Evolutionary conservation across 23 tunicate genomes (phyloP), one percentile per base, ranked within the genome.

Genomic region (Aplidium turbinatum): DNA sequence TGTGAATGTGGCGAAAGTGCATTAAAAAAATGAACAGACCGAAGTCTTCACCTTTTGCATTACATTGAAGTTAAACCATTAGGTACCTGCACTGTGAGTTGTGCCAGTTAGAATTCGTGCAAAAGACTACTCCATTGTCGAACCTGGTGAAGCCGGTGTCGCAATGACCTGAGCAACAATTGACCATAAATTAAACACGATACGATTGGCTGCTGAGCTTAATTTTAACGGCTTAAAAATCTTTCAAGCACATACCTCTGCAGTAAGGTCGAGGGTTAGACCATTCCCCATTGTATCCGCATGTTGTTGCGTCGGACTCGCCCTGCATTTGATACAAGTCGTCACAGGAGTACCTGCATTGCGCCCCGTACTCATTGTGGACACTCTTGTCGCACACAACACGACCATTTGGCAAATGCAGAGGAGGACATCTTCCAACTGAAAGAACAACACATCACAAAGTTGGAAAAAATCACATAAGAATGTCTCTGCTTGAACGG

Each of bases 41-140:
- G 60, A 54, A 54, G 21, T 11, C 23, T 18, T 13, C 48, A 42
- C 48, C 48, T 9, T 42, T 9, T 13, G 9, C 9, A 9, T 9
- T 42, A 42, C 13, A 13, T 42, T 9, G 13, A 9, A 9, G 13
- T 42, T 42, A 42, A 18, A 22, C 62, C 23, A n/a, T 22, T 30
- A 61, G 6, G 32, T 67, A 78, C 84, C 75, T 65, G 84, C 84
- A 78, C 25, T 78, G 64, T 5, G 84, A 78, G 57, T 72, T 56
- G 23, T 78, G 93, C 51, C 79, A 86, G 34, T 86, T 46, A 3
- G 85, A 78, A 54, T 86, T 72, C 0, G 93, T 70, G 76, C 93
- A 86, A 2, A 33, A 40, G 7, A 72, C 78, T 24, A 35, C 21
- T 31, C 93, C 93, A 68, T 79, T 38, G 33, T 64, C 54, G 11